Conservation (phyloP, 2,113 vertebrate genomes). For the Promerops cafer region DNA sequence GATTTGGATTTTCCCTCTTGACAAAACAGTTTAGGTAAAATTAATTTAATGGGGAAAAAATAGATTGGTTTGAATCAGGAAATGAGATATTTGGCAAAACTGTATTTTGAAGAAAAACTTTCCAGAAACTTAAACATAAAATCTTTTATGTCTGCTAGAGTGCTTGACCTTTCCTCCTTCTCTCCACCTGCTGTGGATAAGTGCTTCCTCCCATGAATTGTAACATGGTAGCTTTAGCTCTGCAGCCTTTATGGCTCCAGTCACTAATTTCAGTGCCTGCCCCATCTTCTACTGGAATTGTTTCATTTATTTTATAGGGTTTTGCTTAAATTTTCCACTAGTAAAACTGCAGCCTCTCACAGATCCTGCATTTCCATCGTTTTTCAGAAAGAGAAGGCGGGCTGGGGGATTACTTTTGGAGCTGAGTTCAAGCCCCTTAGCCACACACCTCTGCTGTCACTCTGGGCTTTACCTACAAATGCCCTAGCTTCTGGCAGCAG, state of each 20-base stretch:
- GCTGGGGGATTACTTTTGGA: background rate
- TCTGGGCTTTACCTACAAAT: background rate
- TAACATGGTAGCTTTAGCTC: background rate
- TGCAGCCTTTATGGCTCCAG: background rate
- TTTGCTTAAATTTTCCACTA: background rate
- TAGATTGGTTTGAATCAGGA: background rate
- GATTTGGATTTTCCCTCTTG: background rate
- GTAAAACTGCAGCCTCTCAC: background rate
- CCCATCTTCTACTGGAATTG: background rate
- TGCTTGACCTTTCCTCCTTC: background rate
- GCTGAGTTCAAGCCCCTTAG: background rate
- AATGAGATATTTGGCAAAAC: background rate
- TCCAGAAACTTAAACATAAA: background rate
- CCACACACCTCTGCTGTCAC: background rate
- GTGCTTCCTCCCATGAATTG: background rate
- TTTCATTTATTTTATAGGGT: background rate
- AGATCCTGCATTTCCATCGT: background rate
- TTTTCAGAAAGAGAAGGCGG: background rate
- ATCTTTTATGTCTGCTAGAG: background rate
- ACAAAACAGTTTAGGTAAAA: background rate
- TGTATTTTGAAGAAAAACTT: background rate
- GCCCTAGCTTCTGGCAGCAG: background rate
- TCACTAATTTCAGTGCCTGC: background rate
- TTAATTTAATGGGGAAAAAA: background rate
- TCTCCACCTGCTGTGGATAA: background rate